phyloP scores from a whole-genome alignment of 2,113 vertebrate species.

The Chitala chitala region DNA sequence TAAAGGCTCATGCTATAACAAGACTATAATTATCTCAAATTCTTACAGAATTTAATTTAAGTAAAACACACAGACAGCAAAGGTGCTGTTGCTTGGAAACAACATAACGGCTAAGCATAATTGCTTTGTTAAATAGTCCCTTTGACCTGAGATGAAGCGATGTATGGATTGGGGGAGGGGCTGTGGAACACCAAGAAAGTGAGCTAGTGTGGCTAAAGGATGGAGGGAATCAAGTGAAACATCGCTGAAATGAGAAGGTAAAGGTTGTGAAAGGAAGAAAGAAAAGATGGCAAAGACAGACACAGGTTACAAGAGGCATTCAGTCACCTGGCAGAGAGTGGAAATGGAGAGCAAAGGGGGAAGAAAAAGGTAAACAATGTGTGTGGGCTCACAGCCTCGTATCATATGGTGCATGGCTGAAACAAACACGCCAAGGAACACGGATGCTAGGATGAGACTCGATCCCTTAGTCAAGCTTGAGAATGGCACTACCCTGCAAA shows the following conservation, averaged over 20 bases:
- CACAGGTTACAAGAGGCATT: no score
- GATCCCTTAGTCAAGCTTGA: no score
- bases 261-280: no score
- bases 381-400: no score
- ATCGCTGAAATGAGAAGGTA: no score
- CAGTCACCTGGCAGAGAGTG: background rate
- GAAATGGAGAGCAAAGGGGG: background rate
- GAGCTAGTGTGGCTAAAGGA: background rate
- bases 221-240: no score
- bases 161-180: background rate
- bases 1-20: background rate
- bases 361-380: background rate
- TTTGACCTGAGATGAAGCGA: slow-evolving; percentile 5
- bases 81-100: slow-evolving; percentile 24
- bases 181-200: background rate
- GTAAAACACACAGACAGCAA: slow-evolving; percentile 1
- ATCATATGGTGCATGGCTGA: no score
- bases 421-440: no score
- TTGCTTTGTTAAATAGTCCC: slow-evolving; percentile 11
- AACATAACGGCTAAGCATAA: background rate
- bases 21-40: background rate
- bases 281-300: background rate
- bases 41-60: background rate
- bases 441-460: no score
- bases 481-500: no score